A percentile compares a stretch with the other conserved stretches of the same genome.
Conservation (phyloP, 2,888 invertebrate species). For the Byasa hedistus region DNA sequence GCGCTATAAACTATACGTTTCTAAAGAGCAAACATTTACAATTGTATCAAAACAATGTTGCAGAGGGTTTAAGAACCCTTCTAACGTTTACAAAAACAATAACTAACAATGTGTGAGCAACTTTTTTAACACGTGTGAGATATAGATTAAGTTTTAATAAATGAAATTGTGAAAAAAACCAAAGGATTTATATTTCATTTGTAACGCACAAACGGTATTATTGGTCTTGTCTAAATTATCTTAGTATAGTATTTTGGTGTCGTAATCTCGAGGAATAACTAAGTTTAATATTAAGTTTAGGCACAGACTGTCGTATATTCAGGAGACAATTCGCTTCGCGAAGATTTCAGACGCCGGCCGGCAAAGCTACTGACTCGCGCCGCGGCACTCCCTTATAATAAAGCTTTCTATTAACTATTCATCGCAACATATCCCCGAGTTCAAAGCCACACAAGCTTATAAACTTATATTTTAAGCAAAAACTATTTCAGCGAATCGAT, state of each 20-base stretch:
- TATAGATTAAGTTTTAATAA: constrained; percentile 6
- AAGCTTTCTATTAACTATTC: constrained; percentile 36
- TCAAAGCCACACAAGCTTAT: neutral
- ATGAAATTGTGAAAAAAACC: constrained; percentile 3
- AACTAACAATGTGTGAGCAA: constrained; percentile 19
- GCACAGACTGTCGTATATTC: constrained; percentile 42
- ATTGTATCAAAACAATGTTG: constrained; percentile 10
- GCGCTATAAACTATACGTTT: constrained; percentile 21
- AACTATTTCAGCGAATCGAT: too few species aligned
- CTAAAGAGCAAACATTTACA: constrained; percentile 5
- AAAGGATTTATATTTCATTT: constrained; percentile 16
- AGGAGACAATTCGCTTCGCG: constrained; percentile 35
- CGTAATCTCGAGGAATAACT: constrained; percentile 62
- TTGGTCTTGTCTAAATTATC: constrained; percentile 34
- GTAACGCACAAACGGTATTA: constrained; percentile 30
- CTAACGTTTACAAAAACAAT: constrained; percentile 1
- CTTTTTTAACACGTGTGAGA: constrained; percentile 14
- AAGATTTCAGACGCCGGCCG: constrained; percentile 28
- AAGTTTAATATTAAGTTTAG: constrained; percentile 41
- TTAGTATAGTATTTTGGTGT: constrained; percentile 65
- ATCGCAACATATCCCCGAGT: constrained; percentile 31
- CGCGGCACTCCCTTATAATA: constrained; percentile 32
- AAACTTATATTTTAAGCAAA: too few species aligned
- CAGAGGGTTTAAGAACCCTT: neutral
- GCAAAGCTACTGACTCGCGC: constrained; percentile 33